A percentile compares a stretch with the other conserved stretches of the same genome.
Conservation (phyloP, 2,797 vertebrate species). For the Xiphophorus birchmanni region DNA sequence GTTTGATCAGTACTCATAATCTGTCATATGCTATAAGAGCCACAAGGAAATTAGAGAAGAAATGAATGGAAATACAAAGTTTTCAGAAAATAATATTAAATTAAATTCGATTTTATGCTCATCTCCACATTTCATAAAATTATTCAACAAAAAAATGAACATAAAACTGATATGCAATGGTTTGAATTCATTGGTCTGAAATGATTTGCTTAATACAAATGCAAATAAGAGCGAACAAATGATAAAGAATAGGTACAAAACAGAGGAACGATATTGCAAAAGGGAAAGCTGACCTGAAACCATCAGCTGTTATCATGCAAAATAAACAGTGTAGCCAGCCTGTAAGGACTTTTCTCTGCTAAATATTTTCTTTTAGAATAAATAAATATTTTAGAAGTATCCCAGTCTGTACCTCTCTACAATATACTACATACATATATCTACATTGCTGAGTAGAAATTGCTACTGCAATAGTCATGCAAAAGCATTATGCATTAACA, state of each 20-base stretch:
- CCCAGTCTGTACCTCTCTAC: not conserved
- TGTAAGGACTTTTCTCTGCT: not conserved
- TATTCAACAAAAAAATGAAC: not conserved
- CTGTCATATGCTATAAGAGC: not conserved
- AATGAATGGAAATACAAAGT: not conserved
- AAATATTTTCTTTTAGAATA: not conserved
- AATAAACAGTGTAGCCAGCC: not conserved
- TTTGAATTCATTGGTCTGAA: not conserved
- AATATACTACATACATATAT: not conserved
- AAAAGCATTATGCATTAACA: not conserved
- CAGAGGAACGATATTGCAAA: not conserved
- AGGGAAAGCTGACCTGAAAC: not conserved
- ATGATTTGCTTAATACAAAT: not conserved
- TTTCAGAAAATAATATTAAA: not conserved
- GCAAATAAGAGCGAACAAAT: not conserved
- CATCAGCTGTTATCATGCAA: not conserved
- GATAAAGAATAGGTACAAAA: not conserved
- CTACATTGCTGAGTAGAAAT: not conserved
- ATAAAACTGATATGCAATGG: not conserved
- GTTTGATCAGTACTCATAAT: not conserved
- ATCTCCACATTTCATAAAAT: not conserved
- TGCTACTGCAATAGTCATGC: not conserved
- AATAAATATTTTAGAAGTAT: not conserved
- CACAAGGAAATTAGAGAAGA: not conserved
- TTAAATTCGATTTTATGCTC: not conserved